Evolutionary conservation across 2,797 vertebrate genomes (phyloP), one percentile per base, ranked within the genome.

Genomic region (Apodemus agrarius): DNA sequence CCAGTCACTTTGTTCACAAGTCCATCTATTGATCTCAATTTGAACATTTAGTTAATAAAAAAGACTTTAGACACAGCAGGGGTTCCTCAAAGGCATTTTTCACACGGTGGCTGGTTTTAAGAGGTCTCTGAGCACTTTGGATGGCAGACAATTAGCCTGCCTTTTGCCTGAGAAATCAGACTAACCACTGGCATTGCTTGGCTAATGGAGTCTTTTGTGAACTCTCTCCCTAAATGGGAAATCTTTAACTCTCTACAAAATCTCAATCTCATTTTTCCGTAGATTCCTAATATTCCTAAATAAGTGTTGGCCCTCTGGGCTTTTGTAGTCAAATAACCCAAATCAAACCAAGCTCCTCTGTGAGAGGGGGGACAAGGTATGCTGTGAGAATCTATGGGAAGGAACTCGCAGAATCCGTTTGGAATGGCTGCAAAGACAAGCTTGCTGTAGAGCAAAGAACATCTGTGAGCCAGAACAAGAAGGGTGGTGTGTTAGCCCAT

Each of bases 201-300:
- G 80, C 54, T 97, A 97, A 97, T 96, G 90, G 91, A 89, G 89
- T 95, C 92, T 95, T 94, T 95, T 37, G 40, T 93, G 93, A 81
- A 85, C 19, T 75, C 96, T 75, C 75, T 96, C 81, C 65, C 49
- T 95, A 96, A 96, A 94, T 81, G 79, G 96, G 91, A 96, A 96
- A 96, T 93, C 89, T 96, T 91, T 85, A 96, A 93, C 94, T 96
- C 97, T 91, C 94, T 78, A 89, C 52, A 61, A 96, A 95, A 95
- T 80, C 87, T 95, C 82, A 95, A 83, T 83, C 80, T 96, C 92
- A 96, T 95, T 95, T 96, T 95, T 78, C 54, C 96, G 84, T 86
- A 54, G 84, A 97, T 93, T 94, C 83, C 91, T 96, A 96, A 93
- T 96, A 96, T 97, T 97, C 97, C 72, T 96, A 97, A 96, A 94